These are phyloP conservation scores for Drosophila antonietae DNA, from an alignment of 2,888 invertebrate species.

Conservation along the genomic window DNA sequence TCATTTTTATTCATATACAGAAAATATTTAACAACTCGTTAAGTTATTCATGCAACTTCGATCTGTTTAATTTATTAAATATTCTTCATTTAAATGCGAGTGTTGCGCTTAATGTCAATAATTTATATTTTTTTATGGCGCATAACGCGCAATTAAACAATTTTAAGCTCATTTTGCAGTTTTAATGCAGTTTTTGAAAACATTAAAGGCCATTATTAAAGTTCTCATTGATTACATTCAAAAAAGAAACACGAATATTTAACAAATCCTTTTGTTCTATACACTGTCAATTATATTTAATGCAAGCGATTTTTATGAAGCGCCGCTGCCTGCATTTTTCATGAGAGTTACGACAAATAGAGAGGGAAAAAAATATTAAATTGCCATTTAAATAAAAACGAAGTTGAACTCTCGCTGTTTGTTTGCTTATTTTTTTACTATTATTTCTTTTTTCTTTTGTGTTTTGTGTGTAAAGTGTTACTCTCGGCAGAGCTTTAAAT, in stretches of 20 bases:
- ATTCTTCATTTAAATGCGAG: background rate
- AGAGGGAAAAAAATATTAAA: slow-evolving; percentile 14
- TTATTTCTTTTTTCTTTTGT: slow-evolving; percentile 21
- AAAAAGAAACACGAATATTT: background rate
- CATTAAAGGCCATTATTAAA: slow-evolving; percentile 2
- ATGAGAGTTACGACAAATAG: slow-evolving; percentile 9
- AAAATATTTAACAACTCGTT: background rate
- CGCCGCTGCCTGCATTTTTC: slow-evolving; percentile 23
- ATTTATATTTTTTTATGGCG: slow-evolving; percentile 3
- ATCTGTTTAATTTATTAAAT: slow-evolving; percentile 6
- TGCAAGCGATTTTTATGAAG: slow-evolving; percentile 33
- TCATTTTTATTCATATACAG: background rate
- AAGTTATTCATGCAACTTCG: background rate
- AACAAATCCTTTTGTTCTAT: slow-evolving; percentile 20
- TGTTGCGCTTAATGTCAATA: background rate
- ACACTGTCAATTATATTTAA: slow-evolving; percentile 53
- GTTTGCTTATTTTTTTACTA: slow-evolving; percentile 16
- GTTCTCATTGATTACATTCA: slow-evolving; percentile 1
- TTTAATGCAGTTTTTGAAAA: slow-evolving; percentile 3
- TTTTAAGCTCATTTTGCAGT: slow-evolving; percentile 23
- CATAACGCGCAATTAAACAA: slow-evolving; percentile 36
- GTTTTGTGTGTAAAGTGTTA: slow-evolving; percentile 18
- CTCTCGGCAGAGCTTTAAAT: slow-evolving; percentile 38
- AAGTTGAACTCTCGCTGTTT: slow-evolving; percentile 25
- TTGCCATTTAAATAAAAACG: slow-evolving; percentile 23